Percentiles rank a stretch among this genome's conserved stretches.
Evolutionary conservation across 2,797 vertebrate genomes (phyloP).

Genomic region (Mionectes olivaceus): DNA sequence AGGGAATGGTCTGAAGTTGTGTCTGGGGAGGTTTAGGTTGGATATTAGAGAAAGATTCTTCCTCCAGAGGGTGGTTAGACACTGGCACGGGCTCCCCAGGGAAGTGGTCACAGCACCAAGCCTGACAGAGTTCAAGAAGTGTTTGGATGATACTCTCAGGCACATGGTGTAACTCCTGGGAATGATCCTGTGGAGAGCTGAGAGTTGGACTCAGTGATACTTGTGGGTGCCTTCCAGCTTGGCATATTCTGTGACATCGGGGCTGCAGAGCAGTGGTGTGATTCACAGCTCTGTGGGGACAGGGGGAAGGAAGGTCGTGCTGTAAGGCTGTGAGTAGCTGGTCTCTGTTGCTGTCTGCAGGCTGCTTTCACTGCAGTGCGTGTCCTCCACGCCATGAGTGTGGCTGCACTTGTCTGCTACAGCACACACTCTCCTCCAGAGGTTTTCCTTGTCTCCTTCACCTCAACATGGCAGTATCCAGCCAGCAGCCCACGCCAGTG

Average conservation of each 20-base stretch:
- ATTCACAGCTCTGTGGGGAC: neutral
- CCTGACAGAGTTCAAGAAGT: neutral
- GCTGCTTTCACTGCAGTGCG: neutral
- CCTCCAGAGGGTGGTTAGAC: neutral
- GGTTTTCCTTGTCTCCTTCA: neutral
- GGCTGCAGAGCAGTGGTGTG: neutral
- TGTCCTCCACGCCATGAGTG: neutral
- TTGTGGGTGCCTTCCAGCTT: neutral
- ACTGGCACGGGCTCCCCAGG: neutral
- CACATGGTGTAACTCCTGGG: neutral
- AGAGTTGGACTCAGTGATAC: neutral
- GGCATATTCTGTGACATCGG: neutral
- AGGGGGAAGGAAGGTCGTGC: neutral
- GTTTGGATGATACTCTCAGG: neutral
- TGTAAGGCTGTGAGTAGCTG: neutral
- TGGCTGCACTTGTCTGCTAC: neutral
- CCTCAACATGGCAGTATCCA: fast-evolving
- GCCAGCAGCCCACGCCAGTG: neutral
- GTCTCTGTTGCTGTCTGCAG: neutral
- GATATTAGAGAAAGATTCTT: neutral
- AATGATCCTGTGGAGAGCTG: neutral
- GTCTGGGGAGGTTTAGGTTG: neutral
- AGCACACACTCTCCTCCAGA: fast-evolving
- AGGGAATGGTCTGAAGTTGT: neutral
- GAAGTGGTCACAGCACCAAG: neutral